Evolutionary conservation across 2,797 vertebrate genomes (phyloP).

Genomic region (Limosa lapponica): DNA sequence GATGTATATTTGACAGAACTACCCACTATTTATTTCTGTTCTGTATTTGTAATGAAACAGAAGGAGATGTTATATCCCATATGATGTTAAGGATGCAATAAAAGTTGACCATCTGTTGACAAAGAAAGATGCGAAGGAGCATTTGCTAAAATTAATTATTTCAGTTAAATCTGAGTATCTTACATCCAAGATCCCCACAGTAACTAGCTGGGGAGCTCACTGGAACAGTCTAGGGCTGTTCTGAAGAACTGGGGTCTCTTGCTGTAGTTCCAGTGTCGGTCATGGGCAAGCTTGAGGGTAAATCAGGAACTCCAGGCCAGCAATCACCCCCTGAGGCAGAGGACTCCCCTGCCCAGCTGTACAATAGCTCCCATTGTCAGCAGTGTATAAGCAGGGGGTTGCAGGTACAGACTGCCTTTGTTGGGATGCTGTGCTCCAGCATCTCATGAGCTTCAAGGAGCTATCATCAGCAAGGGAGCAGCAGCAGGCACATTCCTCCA

Average conservation of each 20-base stretch:
- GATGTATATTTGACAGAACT: not conserved
- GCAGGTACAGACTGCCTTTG: accelerated
- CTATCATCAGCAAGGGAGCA: not conserved
- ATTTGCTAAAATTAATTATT: constrained; percentile 45
- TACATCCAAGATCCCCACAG: not conserved
- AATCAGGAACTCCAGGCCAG: not conserved
- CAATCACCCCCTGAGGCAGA: not conserved
- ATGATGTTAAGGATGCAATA: constrained; percentile 8
- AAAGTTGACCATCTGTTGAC: constrained; percentile 54
- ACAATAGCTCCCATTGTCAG: not conserved
- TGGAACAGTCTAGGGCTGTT: not conserved
- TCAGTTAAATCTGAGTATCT: not conserved
- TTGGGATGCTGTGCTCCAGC: not conserved
- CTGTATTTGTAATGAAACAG: constrained; percentile 20
- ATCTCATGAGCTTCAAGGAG: not conserved
- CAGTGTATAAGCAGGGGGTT: not conserved
- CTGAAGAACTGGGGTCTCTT: not conserved
- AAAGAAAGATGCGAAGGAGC: constrained; percentile 6
- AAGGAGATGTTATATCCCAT: constrained; percentile 27
- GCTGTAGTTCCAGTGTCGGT: not conserved
- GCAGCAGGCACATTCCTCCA: not conserved
- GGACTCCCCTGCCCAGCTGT: not conserved
- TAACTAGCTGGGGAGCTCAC: not conserved
- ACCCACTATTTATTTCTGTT: not conserved
- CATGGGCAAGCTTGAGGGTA: not conserved